Conservation (phyloP, 2,888 invertebrate species). For the Polyploca ridens region DNA sequence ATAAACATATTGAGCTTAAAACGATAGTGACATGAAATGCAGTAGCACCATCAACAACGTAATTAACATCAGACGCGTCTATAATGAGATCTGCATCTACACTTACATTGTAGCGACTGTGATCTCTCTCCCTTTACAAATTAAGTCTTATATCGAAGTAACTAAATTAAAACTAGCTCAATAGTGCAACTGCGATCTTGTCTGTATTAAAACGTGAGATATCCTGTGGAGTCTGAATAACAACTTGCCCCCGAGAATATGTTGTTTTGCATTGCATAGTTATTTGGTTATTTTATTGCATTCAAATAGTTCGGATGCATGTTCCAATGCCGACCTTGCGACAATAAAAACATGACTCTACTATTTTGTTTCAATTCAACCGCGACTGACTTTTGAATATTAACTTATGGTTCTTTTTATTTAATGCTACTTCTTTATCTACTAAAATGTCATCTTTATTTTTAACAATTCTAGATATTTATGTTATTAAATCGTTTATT, state of each 20-base stretch:
- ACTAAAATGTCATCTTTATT: slow-evolving; percentile 2
- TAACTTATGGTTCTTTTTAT: slow-evolving; percentile 4
- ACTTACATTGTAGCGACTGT: neutral
- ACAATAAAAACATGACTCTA: neutral
- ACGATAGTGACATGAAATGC: neutral
- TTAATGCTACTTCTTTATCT: slow-evolving; percentile 1
- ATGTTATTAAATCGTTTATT: neutral
- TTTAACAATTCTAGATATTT: neutral
- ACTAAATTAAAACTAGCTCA: neutral
- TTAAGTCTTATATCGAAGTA: neutral
- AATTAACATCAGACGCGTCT: slow-evolving; percentile 4
- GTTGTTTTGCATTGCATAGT: slow-evolving; percentile 46
- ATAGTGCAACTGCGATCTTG: slow-evolving; percentile 1
- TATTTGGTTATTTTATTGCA: slow-evolving; percentile 8
- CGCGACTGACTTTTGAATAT: neutral
- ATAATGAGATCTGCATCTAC: slow-evolving; percentile 6
- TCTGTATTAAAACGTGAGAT: slow-evolving; percentile 62
- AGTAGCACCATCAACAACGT: neutral
- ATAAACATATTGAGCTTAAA: neutral
- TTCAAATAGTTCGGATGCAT: slow-evolving; percentile 7
- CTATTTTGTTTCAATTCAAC: neutral
- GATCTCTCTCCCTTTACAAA: neutral
- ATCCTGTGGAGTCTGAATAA: slow-evolving; percentile 67
- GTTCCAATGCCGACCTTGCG: slow-evolving; percentile 1
- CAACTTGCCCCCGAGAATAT: slow-evolving; percentile 64